Base-by-base conservation (phyloP, 2,888 invertebrate genomes). In the Leptinotarsa peninsularis region DNA sequence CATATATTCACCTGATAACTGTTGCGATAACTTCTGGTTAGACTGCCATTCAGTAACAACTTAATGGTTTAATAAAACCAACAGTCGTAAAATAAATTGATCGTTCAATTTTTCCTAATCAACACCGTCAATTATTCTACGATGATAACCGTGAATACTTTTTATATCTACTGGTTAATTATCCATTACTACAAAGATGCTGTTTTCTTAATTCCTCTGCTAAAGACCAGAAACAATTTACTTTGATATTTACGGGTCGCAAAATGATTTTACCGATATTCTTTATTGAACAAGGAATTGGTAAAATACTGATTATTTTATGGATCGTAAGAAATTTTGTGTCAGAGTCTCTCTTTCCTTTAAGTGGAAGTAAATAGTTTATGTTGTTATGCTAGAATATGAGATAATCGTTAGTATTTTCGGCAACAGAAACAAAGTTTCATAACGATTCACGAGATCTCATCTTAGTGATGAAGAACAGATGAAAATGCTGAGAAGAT, bases 61-160 rank as follows among this genome's bases (percentile, higher is more conserved):
- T 52, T 52, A 52, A 52, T 52, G 52, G 52, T 52, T 52, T 17
- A 52, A 52, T 52, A 52, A 52, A 52, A 52, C 52, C 52, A n/a
- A 52, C 52, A 17, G 52, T 52, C 52, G 52, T 52, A 52, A 52
- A 52, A 52, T 17, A 52, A 52, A 52, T 52, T 52, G 52, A n/a
- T 52, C n/a, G n/a, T 52, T 15, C 15, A 52, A 52, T 52, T 52
- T 52, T 52, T 52, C 15, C 17, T 5, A 52, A 52, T 52, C 52
- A 52, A 52, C 52, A 52, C n/a, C 52, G 52, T 17, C 52, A 52
- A 52, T 52, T 52, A 15, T 15, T n/a, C n/a, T 52, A 52, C n/a
- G 17, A 52, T 52, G 52, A 52, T 52, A 52, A 52, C 52, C 52
- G 52, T 52, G 52, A 52, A 52, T 52, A 15, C 14, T 17, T 52